Evolutionary conservation across 92 coral and sea anemone genomes (phyloP), one percentile per base, ranked within the genome.

Genomic region (Pocillopora grandis): DNA sequence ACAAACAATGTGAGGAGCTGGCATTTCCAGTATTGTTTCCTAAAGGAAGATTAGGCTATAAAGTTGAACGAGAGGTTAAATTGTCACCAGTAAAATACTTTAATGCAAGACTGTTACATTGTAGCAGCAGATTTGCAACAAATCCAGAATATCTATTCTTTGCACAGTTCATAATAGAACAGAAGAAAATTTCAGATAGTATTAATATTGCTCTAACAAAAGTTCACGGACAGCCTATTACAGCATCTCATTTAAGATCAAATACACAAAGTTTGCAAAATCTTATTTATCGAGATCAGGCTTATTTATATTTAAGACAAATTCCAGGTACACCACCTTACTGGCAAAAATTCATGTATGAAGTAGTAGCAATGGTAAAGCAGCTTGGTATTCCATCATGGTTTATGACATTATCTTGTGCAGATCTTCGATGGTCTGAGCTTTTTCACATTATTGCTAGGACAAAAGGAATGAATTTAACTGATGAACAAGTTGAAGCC

Each of bases 361-460:
- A 84, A 78, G 88, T 86, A 8, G 77, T 90, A 20, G 90, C 87
- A 13, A 86, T 90, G 93, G 90, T 87, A 9, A 87, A 90, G 64
- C 90, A 90, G 49, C 90, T 90, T 33, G 91, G 89, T 2, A 88
- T 84, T 59, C 94, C 91, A 13, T 60, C 91, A 60, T 84, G 91
- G 94, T 90, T 90, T 67, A 90, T 90, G 89, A 90, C 94, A 73
- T 71, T 90, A 20, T 87, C 94, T n/a, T 91, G 94, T 79, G 94
- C 91, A 15, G 94, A 91, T 65, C 88, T 90, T 12, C 78, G 89
- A 76, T 90, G 91, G 87, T 87, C 87, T 20, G 92, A 89, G 35
- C 61, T 88, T 13, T 88, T 88, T 82, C 88, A 88, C 19, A 88
- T 84, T 55, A 81, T 89, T 37, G 89, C 79, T 5, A 89, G 86